Base-by-base conservation (phyloP, 2,888 invertebrate genomes). In the Sthenelais limicola region DNA sequence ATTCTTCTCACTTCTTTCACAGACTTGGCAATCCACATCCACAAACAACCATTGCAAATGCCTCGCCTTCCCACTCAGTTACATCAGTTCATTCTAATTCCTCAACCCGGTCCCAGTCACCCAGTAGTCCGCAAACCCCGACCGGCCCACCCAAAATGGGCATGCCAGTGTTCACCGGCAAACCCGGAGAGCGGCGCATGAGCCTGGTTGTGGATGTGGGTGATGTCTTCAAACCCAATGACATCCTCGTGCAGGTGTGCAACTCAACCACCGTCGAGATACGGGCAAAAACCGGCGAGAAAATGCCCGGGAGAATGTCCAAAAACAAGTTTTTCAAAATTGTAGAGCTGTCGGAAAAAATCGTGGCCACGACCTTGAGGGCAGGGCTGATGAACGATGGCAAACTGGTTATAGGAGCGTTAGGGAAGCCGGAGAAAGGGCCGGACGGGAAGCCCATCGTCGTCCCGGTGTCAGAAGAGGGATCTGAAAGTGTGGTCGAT, bases 201-300 rank as follows among this genome's bases (percentile, higher is more conserved):
- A 75, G 69, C 28, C 49, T 76, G 21, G 32, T 76, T 1, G 47
- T 76, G 15, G 76, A 76, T 30, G 48, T 76, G 21, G 76, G 76
- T 30, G 30, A 49, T 3, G 56, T 35, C n/a, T 79, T 79, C 62
- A 72, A 72, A 28, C 73, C 79, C 24, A 74, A 77, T 66, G 80
- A 80, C n/a, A 72, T 80, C 35, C 77, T 74, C 30, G 75, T 80
- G 24, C 76, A 78, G 68, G 73, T 78, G 21, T 76, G 80, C 26
- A 80, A 80, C 38, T 75, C 77, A 47, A 77, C 78, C 73, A 68
- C 68, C 21, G 75, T 80, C 35, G 72, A 73, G 71, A 73, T 75
- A 7, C 76, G 73, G 72, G 80, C 79, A 30, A 80, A 80, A 67
- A 76, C 78, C 73, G 80, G 79, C 68, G 77, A 76, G 68, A 71